Evolutionary conservation across 2,113 vertebrate genomes (phyloP), one percentile per base, ranked within the genome.

Genomic region (Nesogale talazaci): DNA sequence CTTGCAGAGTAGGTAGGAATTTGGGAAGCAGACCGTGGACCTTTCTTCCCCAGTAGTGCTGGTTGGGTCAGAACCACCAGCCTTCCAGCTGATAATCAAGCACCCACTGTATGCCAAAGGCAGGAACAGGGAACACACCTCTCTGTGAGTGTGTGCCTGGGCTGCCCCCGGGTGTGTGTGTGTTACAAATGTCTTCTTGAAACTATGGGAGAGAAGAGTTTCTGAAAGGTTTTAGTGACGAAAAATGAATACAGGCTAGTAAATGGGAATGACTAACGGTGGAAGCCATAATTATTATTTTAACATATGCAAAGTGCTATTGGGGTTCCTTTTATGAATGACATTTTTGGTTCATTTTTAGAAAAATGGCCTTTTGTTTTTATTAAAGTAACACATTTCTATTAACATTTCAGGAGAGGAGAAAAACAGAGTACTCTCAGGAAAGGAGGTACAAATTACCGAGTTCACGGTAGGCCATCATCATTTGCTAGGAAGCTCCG

Each of bases 291-390:
- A 69, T 67, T 91, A 57, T 34, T 84, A 57, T 34, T 84, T 76
- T 76, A 94, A 83, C 42, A 74, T 80, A 31, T n/a, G n/a, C 14
- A 78, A 57, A 59, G 81, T 46, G 27, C 57, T 69, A 78, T 40
- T 75, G 86, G 69, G 86, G 29, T 27, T 81, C 6, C 86, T 92
- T 36, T 19, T 82, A 63, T 65, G 27, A 63, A 8, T 90, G 88
- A 40, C 29, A 31, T 61, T 86, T 90, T 91, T 86, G 74, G 38
- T 65, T 46, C 75, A 61, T 76, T 92, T 90, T 88, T 85, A 81
- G 70, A 76, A 89, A 59, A 69, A 40, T 52, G n/a, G 59, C 72
- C 29, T 76, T 57, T 79, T 87, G 12, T 80, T 89, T 90, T 84
- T 81, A 84, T 80, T 69, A 80, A 86, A 74, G 14, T 52, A 27